Evolutionary conservation across 2,113 vertebrate species (phyloP), one percentile per base, ranked within the genome.

Genomic region (Paramisgurnus dabryanus): DNA sequence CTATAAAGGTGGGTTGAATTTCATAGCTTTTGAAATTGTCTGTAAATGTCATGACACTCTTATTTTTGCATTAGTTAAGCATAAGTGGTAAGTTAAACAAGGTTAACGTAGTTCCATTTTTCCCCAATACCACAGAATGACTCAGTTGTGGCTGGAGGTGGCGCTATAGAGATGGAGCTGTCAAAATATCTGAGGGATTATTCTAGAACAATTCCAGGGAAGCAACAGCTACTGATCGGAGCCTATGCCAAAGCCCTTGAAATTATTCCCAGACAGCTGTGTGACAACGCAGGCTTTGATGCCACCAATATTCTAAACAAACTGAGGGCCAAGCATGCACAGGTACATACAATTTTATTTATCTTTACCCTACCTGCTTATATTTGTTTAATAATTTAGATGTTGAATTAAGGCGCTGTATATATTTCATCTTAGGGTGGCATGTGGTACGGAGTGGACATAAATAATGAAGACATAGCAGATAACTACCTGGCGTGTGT

Each of bases 271-370:
- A 92, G 98, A 22, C 98, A 99, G 92, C 94, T 99, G 71, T 99
- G 98, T 0, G 96, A 99, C 93, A 99, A 99, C 2, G 98, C 98
- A 0, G 97, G 98, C 84, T 99, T 99, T 0, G 97, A 99, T n/a
- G 97, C 98, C 85, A 99, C 98, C 83, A 99, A 99, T 92, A 97
- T 99, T 83, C 94, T 99, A 45, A 99, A 99, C 93, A 98, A 99
- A 78, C 94, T 99, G n/a, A 90, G 98, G 0, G 97, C 97, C 67
- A 98, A 95, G 85, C 98, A 99, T 0, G 98, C 98, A 0, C 97
- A 98, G 96, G 98, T 99, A 82, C 49, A 18, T 58, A 17, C 18
- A 18, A 4, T 18, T 17, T 18, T 17, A 58, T 13, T 8, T 45
- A 5, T 8, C 8, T 45, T 45, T 45, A 45, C 43, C 5, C 43